phyloP scores from a whole-genome alignment of 92 coral and sea anemone genomes.

The Parazoanthus swiftii region DNA sequence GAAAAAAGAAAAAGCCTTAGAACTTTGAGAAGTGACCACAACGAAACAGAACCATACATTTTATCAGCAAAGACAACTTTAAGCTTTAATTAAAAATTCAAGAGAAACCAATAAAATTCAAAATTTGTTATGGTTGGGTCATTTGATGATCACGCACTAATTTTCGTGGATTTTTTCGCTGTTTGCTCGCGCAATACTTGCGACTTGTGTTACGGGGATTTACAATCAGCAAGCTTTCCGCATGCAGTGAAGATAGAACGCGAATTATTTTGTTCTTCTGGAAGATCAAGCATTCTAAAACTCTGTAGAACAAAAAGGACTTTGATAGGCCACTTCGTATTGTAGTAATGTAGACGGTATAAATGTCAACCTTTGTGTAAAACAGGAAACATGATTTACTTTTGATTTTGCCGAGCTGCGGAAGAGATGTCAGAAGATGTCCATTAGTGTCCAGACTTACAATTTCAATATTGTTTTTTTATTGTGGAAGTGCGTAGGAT shows the following conservation, averaged over 20 bases:
- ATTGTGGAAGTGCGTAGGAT: background rate
- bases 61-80: background rate
- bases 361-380: conserved; percentile 30
- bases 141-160: conserved; percentile 14
- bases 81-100: conserved; percentile 17
- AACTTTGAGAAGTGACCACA: background rate
- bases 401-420: conserved; percentile 47
- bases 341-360: background rate
- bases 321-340: background rate
- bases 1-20: background rate
- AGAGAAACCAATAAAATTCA: conserved; percentile 16
- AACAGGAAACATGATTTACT: conserved; percentile 39
- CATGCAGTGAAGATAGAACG: background rate
- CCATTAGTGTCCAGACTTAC: background rate
- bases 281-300: background rate
- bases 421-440: background rate
- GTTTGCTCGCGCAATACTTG: background rate
- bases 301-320: conserved; percentile 11
- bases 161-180: background rate
- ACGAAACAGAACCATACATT: conserved; percentile 11
- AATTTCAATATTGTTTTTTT: background rate
- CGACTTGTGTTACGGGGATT: background rate
- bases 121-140: conserved; percentile 19
- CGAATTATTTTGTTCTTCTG: background rate
- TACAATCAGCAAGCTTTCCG: background rate